Evolutionary conservation across 2,888 invertebrate genomes (phyloP), one percentile per base, ranked within the genome.

Genomic region (Drosophila mayaguana): DNA sequence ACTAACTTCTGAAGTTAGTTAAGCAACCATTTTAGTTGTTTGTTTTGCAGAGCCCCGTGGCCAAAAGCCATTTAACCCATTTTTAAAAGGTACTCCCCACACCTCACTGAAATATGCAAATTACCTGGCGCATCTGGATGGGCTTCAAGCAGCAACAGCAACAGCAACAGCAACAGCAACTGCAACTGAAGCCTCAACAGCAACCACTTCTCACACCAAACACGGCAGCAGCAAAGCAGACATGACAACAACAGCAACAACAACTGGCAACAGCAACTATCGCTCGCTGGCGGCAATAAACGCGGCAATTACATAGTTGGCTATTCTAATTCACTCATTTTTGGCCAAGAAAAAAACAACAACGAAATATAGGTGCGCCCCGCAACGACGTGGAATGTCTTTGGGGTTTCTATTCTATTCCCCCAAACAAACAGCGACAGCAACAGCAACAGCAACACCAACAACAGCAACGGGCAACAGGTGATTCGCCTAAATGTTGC

Each of bases 251-350:
- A 68, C 70, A 53, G 20, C 20, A 59, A 48, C 45, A 75, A 20
- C 20, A 45, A 36, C 36, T 36, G 51, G 36, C 50, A 54, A 60
- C 75, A 64, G 55, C 63, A 68, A 46, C 62, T 61, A 50, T 45
- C 48, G 77, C 65, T 75, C 34, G 66, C 62, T 71, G 60, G 68
- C 59, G 80, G 79, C 80, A 83, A 81, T 80, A 79, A 85, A 81
- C 68, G 87, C 83, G 85, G 87, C 82, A 88, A 87, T 86, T 87
- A 81, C 81, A 83, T 75, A 87, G 79, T 75, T 82, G 80, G 77
- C 87, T 77, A 89, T 87, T 87, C 89, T 84, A 89, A 89, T 87
- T 87, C 80, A 89, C 86, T 87, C 84, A 86, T 76, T 82, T 79
- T 85, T 76, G 69, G 64, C 67, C 66, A 61, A 36, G 76, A 83